phyloP scores from a whole-genome alignment of 2,888 invertebrate genomes.

The Venustoraphidia nigricollis region DNA sequence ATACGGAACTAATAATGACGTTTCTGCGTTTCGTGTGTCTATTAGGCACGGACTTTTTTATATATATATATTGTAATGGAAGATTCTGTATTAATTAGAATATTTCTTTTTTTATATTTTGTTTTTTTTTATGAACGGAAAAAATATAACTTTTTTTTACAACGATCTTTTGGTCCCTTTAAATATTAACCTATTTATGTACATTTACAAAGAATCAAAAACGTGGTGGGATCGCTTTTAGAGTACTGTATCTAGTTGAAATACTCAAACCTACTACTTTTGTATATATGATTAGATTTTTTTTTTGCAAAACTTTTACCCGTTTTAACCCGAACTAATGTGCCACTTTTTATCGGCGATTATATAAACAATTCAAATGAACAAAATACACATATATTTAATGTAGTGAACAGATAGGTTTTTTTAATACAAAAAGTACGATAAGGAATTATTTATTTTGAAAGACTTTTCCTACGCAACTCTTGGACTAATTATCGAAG shows the following conservation, averaged over 20 bases:
- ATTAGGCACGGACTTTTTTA: too few species aligned
- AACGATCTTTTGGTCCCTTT: neutral
- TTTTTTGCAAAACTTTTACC: slow-evolving; percentile 9
- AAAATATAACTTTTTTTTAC: neutral
- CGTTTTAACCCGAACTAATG: slow-evolving; percentile 13
- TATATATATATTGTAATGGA: too few species aligned
- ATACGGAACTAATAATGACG: too few species aligned
- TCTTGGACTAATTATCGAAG: neutral
- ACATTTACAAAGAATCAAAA: neutral
- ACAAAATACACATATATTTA: slow-evolving; percentile 8
- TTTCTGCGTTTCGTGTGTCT: too few species aligned
- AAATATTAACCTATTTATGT: neutral
- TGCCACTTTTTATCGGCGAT: slow-evolving; percentile 6
- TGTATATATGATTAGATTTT: slow-evolving; percentile 1
- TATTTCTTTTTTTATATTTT: neutral
- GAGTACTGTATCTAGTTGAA: neutral
- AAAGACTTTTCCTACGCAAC: neutral
- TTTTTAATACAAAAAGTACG: neutral
- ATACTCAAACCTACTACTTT: slow-evolving; percentile 2
- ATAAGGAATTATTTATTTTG: neutral
- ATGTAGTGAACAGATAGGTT: neutral
- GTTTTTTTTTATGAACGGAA: slow-evolving; percentile 5
- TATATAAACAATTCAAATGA: slow-evolving; percentile 6
- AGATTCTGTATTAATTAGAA: neutral
- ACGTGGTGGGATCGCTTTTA: neutral